Evolutionary conservation across 1,140 invertebrate species (phyloP), one percentile per base, ranked within the genome.

Genomic region (Oscheius sp.): DNA sequence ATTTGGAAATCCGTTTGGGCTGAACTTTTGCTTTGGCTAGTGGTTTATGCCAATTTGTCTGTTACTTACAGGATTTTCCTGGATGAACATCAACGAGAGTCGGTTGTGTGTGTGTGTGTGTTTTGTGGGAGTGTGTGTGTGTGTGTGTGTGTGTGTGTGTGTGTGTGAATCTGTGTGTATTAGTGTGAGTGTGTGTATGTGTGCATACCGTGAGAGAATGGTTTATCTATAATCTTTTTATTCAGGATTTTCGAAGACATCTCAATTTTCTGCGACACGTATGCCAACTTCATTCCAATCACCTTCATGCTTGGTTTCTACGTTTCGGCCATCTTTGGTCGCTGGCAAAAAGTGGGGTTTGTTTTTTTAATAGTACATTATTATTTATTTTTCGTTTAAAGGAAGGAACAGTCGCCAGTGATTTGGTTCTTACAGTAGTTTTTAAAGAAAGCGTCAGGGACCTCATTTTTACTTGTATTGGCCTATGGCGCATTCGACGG

Each of bases 281-380:
- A 84, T 59, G 49, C 59, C 13, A 67, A 75, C 59, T 78, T 80
- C 32, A 78, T 81, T 71, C 80, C 80, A 28, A 79, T 82, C 20
- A 82, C 80, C 28, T 82, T 82, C 63, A 79, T 82, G 80, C 78
- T 82, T 36, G 80, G 80, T 18, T 82, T 82, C 65, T 82, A 80
- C 64, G 80, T 82, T 29, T 82, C 81, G 18, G 76, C 78, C 7
- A 81, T 82, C 4, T 80, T 82, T 55, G 68, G 67, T 4, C 36
- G 77, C 10, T 82, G 80, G 80, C 61, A 67, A 45, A 70, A 82
- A n/a, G n/a, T n/a, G n/a, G n/a, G n/a, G n/a, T n/a, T n/a, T n/a
- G n/a, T n/a, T n/a, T n/a, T n/a, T n/a, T n/a, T n/a, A n/a, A n/a
- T n/a, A n/a, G n/a, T n/a, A n/a, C n/a, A n/a, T n/a, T n/a, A n/a